phyloP scores from a whole-genome alignment of 2,113 vertebrate genomes.

The Grus americana region DNA sequence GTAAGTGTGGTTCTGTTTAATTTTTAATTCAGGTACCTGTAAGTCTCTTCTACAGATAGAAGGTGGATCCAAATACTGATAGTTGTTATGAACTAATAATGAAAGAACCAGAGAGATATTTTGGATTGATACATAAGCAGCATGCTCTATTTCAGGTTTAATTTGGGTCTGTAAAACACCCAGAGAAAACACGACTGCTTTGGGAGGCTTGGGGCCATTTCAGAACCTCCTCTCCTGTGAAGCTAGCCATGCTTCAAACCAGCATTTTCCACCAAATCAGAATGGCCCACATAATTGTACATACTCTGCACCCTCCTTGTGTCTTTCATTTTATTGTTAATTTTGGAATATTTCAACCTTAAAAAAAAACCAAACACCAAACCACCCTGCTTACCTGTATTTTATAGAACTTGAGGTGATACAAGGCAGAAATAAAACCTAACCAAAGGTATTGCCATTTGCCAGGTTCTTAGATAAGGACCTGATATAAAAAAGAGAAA shows the following conservation, averaged over 20 bases:
- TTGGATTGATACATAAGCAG: neutral
- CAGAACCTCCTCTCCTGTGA: neutral
- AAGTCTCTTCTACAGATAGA: neutral
- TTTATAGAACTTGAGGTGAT: neutral
- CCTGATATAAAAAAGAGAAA: neutral
- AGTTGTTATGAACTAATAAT: neutral
- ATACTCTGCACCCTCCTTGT: neutral
- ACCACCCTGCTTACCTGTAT: neutral
- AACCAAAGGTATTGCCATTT: neutral
- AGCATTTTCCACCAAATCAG: neutral
- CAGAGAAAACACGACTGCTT: neutral
- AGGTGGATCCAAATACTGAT: neutral
- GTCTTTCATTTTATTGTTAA: neutral
- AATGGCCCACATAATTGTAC: fast-evolving
- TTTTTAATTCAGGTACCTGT: neutral
- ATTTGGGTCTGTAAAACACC: neutral
- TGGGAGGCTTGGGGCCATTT: neutral
- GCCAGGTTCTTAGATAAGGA: neutral
- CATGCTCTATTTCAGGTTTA: neutral
- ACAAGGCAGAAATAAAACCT: neutral
- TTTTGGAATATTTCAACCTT: neutral
- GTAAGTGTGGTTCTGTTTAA: neutral
- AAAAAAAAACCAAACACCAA: neutral
- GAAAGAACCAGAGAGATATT: neutral
- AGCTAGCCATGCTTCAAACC: neutral